Percentiles rank a stretch among this genome's conserved stretches.
These are phyloP conservation scores for Octomys mimax DNA, from an alignment of 2,797 vertebrate species.

Conservation along the genomic window DNA sequence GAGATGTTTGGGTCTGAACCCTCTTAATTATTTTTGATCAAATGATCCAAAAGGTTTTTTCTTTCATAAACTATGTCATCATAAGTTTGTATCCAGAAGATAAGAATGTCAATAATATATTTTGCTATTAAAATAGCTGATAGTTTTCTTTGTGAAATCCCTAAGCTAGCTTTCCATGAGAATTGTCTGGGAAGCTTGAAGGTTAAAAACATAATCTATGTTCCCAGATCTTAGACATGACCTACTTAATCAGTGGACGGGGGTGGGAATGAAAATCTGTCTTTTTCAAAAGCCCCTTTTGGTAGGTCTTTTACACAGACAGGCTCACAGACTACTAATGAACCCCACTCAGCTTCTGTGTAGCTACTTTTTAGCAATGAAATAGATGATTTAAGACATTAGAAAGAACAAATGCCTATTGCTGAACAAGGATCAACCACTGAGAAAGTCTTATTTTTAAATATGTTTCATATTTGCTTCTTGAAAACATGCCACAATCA, in stretches of 20 bases:
- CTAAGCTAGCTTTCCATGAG: neutral
- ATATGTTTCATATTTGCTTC: constrained; percentile 19
- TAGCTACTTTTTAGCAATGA: neutral
- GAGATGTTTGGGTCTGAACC: neutral
- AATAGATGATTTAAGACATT: neutral
- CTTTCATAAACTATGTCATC: neutral
- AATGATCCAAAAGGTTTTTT: constrained; percentile 22
- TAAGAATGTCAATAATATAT: neutral
- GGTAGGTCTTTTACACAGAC: neutral
- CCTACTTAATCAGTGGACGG: neutral
- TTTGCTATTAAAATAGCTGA: constrained; percentile 50
- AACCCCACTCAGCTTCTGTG: neutral
- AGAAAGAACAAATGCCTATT: neutral
- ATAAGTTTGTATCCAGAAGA: constrained; percentile 12
- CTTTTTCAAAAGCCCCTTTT: constrained; percentile 9
- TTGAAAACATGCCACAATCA: constrained; percentile 55
- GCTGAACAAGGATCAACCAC: constrained; percentile 35
- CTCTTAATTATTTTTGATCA: constrained; percentile 21
- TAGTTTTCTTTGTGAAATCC: neutral
- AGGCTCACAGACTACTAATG: neutral
- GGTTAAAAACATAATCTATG: neutral
- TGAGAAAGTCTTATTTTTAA: constrained; percentile 53
- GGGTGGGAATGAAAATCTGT: neutral
- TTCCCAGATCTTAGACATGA: neutral
- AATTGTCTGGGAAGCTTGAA: neutral